Evolutionary conservation across 2,113 vertebrate species (phyloP).

Genomic region (Tachysurus fulvidraco): DNA sequence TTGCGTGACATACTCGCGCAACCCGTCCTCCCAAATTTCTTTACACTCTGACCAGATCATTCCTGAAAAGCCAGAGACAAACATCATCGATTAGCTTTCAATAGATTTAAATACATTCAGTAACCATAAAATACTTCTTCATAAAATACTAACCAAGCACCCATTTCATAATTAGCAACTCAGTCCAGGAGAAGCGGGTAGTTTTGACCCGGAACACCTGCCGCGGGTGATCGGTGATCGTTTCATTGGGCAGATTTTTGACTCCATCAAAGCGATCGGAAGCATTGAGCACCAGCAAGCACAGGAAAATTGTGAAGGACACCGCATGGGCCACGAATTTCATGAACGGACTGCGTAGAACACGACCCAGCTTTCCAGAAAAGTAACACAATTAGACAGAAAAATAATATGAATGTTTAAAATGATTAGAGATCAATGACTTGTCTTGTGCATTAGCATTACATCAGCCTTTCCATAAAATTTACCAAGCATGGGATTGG

Average conservation of each 20-base stretch:
- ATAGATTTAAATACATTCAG: neutral
- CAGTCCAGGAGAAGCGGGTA: slow-evolving; percentile 85
- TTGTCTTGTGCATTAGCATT: neutral
- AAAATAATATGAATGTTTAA: neutral
- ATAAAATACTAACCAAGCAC: slow-evolving; percentile 75
- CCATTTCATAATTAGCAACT: slow-evolving; percentile 90
- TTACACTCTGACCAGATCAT: slow-evolving; percentile 92
- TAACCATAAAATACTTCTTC: neutral
- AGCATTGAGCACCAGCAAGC: slow-evolving; percentile 86
- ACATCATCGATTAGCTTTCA: slow-evolving; percentile 52
- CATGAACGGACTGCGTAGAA: slow-evolving; percentile 88
- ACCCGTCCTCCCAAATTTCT: slow-evolving; percentile 86
- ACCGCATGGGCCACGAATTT: slow-evolving; percentile 88
- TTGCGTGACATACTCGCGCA: slow-evolving; percentile 80
- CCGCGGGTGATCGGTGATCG: slow-evolving; percentile 82
- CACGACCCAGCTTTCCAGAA: slow-evolving; percentile 75
- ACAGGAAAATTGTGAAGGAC: slow-evolving; percentile 86
- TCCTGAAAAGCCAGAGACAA: slow-evolving; percentile 64
- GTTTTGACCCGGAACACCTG: slow-evolving; percentile 89
- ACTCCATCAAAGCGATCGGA: slow-evolving; percentile 86
- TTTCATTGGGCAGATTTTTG: slow-evolving; percentile 80
- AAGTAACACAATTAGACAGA: neutral
- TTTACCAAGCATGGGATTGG: neutral
- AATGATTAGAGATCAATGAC: neutral
- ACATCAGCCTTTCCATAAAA: neutral